Base-by-base conservation (phyloP, 2,113 vertebrate genomes). In the Euleptes europaea region DNA sequence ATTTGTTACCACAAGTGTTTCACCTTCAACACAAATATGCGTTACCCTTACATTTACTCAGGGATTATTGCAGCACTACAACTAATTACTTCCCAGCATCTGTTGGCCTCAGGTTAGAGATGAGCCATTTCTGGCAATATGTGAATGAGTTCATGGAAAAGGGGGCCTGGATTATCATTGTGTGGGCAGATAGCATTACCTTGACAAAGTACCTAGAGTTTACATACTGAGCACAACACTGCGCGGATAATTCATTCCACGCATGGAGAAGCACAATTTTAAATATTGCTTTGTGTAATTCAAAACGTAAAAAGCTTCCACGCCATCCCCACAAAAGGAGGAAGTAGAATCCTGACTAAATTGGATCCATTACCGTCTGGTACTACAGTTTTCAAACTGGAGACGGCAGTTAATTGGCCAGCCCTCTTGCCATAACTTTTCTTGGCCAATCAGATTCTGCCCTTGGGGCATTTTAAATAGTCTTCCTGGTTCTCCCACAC, bases 51-150 rank as follows among this genome's bases (percentile, higher is more conserved):
- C 92, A 94, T 96, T 94, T 96, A 94, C 94, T 96, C 88, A 89
- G 86, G 93, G 92, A 95, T 95, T 93, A 94, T 88, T 93, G 93
- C 86, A 95, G 86, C 93, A 91, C 88, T 90, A 91, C 74, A 74
- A 92, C 92, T 97, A 96, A 97, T 97, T 96, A 95, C 95, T 96
- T 97, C 95, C 95, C 94, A 96, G 93, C 94, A 91, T 95, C 91
- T 94, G 83, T 88, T 91, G 84, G 93, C 94, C 93, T 95, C 93
- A 91, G 92, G 95, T 95, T 95, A 93, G 93, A 96, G 92, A 92
- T 88, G 89, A 95, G 89, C 78, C 88, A 90, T 91, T 94, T 90
- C 86, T 88, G 88, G 92, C 87, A 93, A 86, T 87, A 85, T 78
- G 86, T 91, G 85, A 92, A 89, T 83, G 90, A 86, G 81, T 88